These are phyloP conservation scores for Cassiopea andromeda DNA, from an alignment of 30 jellyfish, hydroid and myxozoan species.

Conservation along the genomic window DNA sequence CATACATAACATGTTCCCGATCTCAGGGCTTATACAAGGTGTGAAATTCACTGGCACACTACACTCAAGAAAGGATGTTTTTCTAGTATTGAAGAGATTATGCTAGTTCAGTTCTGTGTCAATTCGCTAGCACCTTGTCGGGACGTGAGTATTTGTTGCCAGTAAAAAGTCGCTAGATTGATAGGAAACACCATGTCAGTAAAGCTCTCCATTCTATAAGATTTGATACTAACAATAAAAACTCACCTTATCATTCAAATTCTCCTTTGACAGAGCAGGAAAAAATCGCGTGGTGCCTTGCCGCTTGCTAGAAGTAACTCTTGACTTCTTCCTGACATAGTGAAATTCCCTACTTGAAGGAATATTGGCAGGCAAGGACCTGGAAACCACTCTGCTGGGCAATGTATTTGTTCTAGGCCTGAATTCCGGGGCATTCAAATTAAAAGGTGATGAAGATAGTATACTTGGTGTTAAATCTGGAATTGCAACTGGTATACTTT, in stretches of 20 bases:
- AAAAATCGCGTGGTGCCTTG: constrained; percentile 70
- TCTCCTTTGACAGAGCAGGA: constrained; percentile 92
- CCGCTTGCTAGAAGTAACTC: constrained; percentile 38
- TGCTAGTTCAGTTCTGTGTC: too few species aligned
- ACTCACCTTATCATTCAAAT: constrained; percentile 76
- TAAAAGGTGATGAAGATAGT: constrained; percentile 70
- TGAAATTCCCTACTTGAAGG: constrained; percentile 51
- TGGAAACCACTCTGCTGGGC: constrained; percentile 60
- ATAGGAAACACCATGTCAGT: too few species aligned
- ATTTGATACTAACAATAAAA: background rate
- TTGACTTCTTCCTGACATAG: constrained; percentile 48
- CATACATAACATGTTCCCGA: too few species aligned
- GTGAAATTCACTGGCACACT: too few species aligned
- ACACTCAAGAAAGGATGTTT: too few species aligned
- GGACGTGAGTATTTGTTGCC: too few species aligned
- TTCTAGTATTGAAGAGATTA: too few species aligned
- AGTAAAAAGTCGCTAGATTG: too few species aligned
- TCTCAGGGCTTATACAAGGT: too few species aligned
- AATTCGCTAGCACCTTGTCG: too few species aligned
- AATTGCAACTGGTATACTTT: constrained; percentile 44
- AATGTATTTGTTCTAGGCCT: constrained; percentile 82
- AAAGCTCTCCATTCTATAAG: too few species aligned
- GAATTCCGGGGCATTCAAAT: constrained; percentile 87
- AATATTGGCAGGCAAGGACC: constrained; percentile 83
- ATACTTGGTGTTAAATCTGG: constrained; percentile 68